phyloP scores from a whole-genome alignment of 2,888 invertebrate species.

The Chymomyza procnemis region DNA sequence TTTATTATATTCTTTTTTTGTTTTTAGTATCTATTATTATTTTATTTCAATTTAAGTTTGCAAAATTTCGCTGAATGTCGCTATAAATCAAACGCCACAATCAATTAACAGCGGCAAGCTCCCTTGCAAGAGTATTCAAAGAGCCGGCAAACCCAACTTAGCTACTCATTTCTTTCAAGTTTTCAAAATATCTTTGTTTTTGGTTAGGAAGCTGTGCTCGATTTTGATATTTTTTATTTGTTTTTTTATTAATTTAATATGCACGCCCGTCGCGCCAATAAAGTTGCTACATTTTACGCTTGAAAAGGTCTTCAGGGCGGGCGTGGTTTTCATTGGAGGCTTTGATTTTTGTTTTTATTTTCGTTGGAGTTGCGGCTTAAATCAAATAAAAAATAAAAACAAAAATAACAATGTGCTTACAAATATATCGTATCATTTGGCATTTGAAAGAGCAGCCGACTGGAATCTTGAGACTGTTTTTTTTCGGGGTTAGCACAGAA shows the following conservation, averaged over 20 bases:
- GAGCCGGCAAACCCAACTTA: background rate
- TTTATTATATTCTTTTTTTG: too few species aligned
- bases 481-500: conserved; percentile 43
- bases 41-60: too few species aligned
- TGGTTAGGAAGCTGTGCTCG: conserved; percentile 7
- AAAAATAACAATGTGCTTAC: conserved; percentile 15
- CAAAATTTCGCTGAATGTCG: too few species aligned
- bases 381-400: conserved; percentile 64
- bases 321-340: conserved; percentile 11
- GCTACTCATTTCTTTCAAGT: background rate
- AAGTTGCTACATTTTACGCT: conserved; percentile 77
- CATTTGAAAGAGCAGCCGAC: background rate
- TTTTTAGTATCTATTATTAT: too few species aligned
- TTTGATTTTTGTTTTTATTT: conserved; percentile 12
- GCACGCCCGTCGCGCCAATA: conserved; percentile 75
- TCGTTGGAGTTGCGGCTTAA: conserved; percentile 63
- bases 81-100: too few species aligned
- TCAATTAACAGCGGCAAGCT: background rate
- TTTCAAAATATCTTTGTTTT: background rate
- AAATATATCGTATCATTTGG: conserved; percentile 29
- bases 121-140: background rate
- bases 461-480: background rate
- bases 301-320: conserved; percentile 32
- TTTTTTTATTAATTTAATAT: conserved; percentile 74
- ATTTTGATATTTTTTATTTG: conserved; percentile 28